Conservation (phyloP, 2,797 vertebrate genomes). For the Bradypus variegatus region DNA sequence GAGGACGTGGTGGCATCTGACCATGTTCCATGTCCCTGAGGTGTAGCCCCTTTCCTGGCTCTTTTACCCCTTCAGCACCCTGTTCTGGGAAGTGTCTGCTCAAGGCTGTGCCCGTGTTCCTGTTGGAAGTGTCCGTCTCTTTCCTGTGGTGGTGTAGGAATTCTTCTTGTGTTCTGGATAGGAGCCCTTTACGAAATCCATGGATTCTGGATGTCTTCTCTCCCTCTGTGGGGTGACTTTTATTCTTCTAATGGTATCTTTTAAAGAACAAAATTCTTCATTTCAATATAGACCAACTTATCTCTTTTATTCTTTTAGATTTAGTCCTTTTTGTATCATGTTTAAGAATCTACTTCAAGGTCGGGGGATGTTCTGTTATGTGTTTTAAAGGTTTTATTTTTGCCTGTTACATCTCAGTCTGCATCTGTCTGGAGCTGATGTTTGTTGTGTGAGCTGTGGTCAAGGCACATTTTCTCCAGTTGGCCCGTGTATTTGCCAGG, state of each 20-base stretch:
- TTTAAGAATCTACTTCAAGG: neutral
- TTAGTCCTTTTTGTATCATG: neutral
- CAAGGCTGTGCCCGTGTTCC: neutral
- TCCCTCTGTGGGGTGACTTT: too few relatives aligned
- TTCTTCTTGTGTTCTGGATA: neutral
- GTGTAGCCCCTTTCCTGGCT: neutral
- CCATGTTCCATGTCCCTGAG: too few relatives aligned
- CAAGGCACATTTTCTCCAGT: neutral
- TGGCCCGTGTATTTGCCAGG: neutral
- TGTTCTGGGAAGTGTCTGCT: neutral
- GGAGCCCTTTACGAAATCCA: neutral
- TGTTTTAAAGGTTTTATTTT: neutral
- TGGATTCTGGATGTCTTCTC: neutral
- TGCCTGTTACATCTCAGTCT: neutral
- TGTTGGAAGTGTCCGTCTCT: neutral
- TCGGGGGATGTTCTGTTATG: too few relatives aligned
- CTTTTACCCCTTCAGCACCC: neutral
- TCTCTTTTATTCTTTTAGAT: neutral
- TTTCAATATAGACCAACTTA: neutral
- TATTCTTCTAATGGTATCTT: neutral
- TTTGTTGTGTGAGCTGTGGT: neutral
- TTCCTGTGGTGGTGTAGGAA: neutral
- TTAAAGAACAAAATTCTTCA: neutral
- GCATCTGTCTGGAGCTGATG: neutral
- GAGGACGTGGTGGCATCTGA: too few relatives aligned